These are phyloP conservation scores for Ascidia mentula DNA, from an alignment of 23 tunicate genomes.

Conservation along the genomic window DNA sequence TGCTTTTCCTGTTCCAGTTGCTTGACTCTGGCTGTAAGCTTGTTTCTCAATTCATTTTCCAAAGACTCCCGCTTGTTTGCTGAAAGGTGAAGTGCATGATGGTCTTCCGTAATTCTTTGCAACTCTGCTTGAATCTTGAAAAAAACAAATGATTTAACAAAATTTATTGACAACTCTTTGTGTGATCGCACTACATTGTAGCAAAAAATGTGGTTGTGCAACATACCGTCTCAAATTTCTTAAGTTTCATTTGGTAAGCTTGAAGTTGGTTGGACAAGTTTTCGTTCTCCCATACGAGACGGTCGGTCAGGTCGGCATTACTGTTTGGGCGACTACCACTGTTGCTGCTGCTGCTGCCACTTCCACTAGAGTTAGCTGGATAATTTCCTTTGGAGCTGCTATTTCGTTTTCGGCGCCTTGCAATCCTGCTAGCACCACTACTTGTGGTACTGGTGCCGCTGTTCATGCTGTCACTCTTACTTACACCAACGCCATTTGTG, in stretches of 20 bases:
- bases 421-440: constrained; percentile 50
- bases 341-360: constrained; percentile 79
- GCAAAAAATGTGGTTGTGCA: too few species aligned
- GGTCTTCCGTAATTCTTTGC: constrained; percentile 40
- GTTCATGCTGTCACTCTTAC: constrained; percentile 46
- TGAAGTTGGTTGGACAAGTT: constrained; percentile 35
- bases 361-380: constrained; percentile 19
- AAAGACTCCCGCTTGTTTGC: constrained; percentile 53
- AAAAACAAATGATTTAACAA: not conserved
- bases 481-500: constrained; percentile 17
- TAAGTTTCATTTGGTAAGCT: constrained; percentile 22
- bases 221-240: constrained; percentile 37
- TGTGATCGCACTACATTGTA: too few species aligned
- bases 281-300: constrained; percentile 58
- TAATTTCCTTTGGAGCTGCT: constrained; percentile 37
- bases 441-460: constrained; percentile 36
- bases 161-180: not conserved
- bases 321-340: constrained; percentile 84
- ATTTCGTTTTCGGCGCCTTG: constrained; percentile 59
- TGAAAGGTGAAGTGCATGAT: constrained; percentile 46
- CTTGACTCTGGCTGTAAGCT: constrained; percentile 34
- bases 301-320: constrained; percentile 53
- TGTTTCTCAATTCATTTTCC: constrained; percentile 34
- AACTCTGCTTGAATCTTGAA: constrained; percentile 28
- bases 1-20: constrained; percentile 49